Evolutionary conservation across 2,888 invertebrate species (phyloP), one percentile per base, ranked within the genome.

Genomic region (Pandemis cinnamomeana): DNA sequence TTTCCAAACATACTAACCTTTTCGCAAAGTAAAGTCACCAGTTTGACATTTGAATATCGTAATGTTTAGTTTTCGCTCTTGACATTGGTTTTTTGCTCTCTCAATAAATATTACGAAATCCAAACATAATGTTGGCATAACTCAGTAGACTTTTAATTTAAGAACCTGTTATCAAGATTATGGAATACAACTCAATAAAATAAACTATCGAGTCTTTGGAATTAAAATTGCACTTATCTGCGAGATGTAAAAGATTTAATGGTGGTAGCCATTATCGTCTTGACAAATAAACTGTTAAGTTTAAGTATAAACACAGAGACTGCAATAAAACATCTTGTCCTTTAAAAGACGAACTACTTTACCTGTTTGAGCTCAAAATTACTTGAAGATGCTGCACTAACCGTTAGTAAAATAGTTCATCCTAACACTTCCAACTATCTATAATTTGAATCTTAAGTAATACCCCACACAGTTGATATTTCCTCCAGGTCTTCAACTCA

Each of bases 41-140:
- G 13, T 64, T 51, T 69, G 63, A 42, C 73, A 73, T 73, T 73
- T 73, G 11, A 60, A 44, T 55, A 55, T 27, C 62, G 69, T 67
- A 72, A 73, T 73, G 51, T 69, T 69, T 69, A 73, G 10, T 41
- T 69, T 73, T 73, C 41, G 73, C 27, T 69, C 73, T 73, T 73
- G 69, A 64, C 73, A 69, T 73, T 73, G 73, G 64, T 53, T 66
- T 42, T 64, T 69, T 64, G 51, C 11, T 64, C 20, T 72, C 20
- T 63, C 48, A 46, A 11, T 60, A 60, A 72, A 68, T 64, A 69
- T 66, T 72, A 42, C 69, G 42, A n/a, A 46, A 63, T 27, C 46
- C 41, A 36, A 67, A 51, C 27, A 36, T 44, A 46, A 51, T 61
- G 41, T 42, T 41, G 7, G 7, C 5, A 7, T 13, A 55, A 7